Percentiles rank a stretch among this genome's conserved stretches.
Evolutionary conservation across 37 sponge, comb jelly and placozoan genomes (phyloP).

Genomic region (Ianthella basta): DNA sequence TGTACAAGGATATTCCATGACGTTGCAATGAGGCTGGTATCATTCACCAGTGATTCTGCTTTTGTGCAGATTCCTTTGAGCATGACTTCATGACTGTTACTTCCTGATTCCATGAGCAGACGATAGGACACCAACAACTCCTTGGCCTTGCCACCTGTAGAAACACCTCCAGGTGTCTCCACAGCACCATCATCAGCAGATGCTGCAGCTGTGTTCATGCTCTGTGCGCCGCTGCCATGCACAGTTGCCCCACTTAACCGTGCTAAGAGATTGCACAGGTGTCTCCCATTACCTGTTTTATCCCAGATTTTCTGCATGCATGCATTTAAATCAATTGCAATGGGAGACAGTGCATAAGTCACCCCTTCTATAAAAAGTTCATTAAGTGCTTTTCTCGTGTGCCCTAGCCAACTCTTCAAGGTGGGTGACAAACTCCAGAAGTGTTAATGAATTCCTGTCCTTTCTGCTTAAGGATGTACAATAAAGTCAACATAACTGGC

Average conservation of each 20-base stretch:
- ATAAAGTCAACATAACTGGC: too few relatives aligned
- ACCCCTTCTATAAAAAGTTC: neutral
- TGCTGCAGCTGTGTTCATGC: neutral
- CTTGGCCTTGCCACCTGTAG: neutral
- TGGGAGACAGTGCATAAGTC: neutral
- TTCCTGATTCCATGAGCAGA: constrained; percentile 6
- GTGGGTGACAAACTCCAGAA: neutral
- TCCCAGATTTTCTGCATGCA: too few relatives aligned
- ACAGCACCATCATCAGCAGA: neutral
- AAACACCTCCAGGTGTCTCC: constrained; percentile 6
- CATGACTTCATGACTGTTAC: neutral
- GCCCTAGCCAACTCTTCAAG: constrained; percentile 6
- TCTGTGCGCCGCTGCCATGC: neutral
- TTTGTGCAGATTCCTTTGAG: neutral
- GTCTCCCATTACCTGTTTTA: too few relatives aligned
- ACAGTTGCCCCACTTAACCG: neutral
- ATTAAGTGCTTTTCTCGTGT: neutral
- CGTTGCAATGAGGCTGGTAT: neutral
- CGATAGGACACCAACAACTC: neutral
- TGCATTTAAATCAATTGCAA: too few relatives aligned
- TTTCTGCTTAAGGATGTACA: neutral
- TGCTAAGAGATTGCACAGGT: neutral
- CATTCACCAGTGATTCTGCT: constrained; percentile 1
- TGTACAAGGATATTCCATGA: too few relatives aligned
- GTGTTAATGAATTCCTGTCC: neutral